Evolutionary conservation across 1,140 invertebrate genomes (phyloP).

Genomic region (Dufourea novaeangliae): DNA sequence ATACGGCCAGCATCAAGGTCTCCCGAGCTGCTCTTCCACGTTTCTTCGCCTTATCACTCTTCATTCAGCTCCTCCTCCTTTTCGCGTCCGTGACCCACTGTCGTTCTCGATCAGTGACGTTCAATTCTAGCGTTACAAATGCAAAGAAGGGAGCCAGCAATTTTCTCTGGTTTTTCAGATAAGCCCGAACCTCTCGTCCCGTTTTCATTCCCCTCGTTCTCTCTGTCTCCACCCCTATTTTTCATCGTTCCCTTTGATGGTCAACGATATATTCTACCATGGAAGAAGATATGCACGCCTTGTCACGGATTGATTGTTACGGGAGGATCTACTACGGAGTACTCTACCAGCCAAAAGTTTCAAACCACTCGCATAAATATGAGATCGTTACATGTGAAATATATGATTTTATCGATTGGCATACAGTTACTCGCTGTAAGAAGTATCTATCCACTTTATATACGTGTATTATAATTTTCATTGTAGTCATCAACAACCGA

Average conservation of each 20-base stretch:
- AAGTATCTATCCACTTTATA: too few relatives aligned
- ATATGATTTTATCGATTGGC: too few relatives aligned
- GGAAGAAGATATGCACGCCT: constrained; percentile 34
- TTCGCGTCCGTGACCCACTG: background rate
- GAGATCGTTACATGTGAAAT: too few relatives aligned
- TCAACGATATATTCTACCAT: constrained; percentile 24
- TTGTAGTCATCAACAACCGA: too few relatives aligned
- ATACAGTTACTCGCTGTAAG: too few relatives aligned
- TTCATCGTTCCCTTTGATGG: constrained; percentile 30
- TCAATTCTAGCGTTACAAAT: constrained; percentile 38
- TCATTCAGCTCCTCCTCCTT: constrained; percentile 14
- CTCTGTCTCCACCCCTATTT: too few relatives aligned
- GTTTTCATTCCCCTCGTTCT: constrained; percentile 19
- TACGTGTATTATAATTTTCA: too few relatives aligned
- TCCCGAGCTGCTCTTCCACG: background rate
- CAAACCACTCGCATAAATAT: too few relatives aligned
- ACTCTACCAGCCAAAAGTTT: too few relatives aligned
- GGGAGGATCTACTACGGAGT: too few relatives aligned
- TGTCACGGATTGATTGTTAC: constrained; percentile 41
- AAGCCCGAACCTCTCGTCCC: constrained; percentile 37
- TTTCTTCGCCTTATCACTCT: constrained; percentile 6
- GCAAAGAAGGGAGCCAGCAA: constrained; percentile 32
- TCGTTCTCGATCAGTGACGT: constrained; percentile 25
- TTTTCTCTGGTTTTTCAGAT: constrained; percentile 32
- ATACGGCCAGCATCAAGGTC: background rate